Conservation (phyloP, 2,888 invertebrate genomes). For the Scotopteryx bipunctaria region DNA sequence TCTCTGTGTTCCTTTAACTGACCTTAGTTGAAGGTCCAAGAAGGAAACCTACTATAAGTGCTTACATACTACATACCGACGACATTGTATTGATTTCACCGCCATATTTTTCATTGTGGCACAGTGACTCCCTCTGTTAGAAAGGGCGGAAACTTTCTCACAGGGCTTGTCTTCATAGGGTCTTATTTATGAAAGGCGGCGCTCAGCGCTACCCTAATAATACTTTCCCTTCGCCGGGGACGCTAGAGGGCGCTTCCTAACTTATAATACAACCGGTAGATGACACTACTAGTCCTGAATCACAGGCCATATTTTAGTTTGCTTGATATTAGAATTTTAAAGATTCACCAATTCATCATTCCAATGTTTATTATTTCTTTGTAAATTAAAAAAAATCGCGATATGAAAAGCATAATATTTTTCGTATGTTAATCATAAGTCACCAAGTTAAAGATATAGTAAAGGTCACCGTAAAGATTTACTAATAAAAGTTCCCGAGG, state of each 20-base stretch:
- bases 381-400: no score
- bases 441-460: no score
- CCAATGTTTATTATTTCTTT: no score
- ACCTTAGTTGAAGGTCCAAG: conserved; percentile 27
- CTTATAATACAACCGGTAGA: conserved; percentile 16
- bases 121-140: conserved; percentile 33
- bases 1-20: conserved; percentile 19
- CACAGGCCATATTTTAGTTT: background rate
- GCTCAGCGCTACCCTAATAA: background rate
- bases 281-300: conserved; percentile 27
- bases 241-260: conserved; percentile 22
- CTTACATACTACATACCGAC: conserved; percentile 3
- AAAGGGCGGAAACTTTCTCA: conserved; percentile 24
- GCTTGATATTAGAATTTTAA: background rate
- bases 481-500: conserved; percentile 12
- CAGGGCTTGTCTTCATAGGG: conserved; percentile 7
- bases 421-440: no score
- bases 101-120: conserved; percentile 17
- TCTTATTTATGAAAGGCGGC: background rate
- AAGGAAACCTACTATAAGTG: conserved; percentile 14
- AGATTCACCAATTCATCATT: no score
- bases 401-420: background rate
- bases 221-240: background rate
- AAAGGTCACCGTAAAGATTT: background rate
- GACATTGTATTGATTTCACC: conserved; percentile 30